phyloP scores from a whole-genome alignment of 2,113 vertebrate species.

The Grammomys surdaster region DNA sequence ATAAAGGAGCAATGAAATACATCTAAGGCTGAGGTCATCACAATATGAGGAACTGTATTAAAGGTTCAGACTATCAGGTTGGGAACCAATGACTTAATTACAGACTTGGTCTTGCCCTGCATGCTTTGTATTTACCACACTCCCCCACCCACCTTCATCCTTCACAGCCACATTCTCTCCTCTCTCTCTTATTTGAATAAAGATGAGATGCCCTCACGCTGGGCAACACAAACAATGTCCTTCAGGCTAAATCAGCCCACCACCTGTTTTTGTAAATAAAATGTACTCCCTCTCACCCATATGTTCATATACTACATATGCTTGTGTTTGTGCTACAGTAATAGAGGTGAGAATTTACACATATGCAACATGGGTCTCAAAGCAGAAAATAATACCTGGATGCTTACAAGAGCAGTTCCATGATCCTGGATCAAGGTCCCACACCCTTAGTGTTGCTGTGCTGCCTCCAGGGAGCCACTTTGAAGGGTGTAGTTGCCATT shows the following conservation, averaged over 20 bases:
- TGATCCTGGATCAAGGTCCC: background rate
- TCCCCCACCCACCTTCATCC: background rate
- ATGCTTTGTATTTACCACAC: background rate
- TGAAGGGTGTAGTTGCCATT: background rate
- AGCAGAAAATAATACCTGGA: background rate
- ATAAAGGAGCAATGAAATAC: no score
- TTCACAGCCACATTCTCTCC: background rate
- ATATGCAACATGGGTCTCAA: background rate
- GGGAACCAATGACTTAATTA: background rate
- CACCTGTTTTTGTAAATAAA: background rate
- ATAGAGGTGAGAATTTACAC: background rate
- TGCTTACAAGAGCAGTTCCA: background rate
- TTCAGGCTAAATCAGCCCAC: background rate
- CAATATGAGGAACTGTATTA: background rate
- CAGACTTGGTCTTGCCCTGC: background rate
- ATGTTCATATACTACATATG: background rate
- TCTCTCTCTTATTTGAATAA: background rate
- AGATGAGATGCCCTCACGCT: background rate
- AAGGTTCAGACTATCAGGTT: background rate
- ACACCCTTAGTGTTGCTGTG: background rate
- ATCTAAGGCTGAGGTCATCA: background rate
- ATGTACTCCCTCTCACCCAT: background rate
- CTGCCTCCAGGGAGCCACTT: background rate
- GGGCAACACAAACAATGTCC: background rate
- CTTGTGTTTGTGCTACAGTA: background rate